These are phyloP conservation scores for Prietella phreatophila DNA, from an alignment of 2,113 vertebrate genomes.

Conservation along the genomic window DNA sequence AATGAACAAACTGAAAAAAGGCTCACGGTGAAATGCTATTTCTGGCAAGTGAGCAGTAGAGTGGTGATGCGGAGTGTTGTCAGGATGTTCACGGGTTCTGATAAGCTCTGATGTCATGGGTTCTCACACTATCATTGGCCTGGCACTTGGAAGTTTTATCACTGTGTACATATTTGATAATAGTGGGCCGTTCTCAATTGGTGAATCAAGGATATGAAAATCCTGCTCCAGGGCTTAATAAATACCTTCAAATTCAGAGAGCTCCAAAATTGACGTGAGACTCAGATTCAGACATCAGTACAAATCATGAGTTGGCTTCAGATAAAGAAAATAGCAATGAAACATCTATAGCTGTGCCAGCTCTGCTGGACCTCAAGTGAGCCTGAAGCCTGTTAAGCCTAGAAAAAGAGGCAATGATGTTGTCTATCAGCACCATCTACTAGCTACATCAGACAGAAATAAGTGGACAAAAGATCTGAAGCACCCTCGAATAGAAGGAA, in stretches of 20 bases:
- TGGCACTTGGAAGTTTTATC: conserved; percentile 3
- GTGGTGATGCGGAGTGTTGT: background rate
- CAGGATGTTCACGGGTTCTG: conserved; percentile 22
- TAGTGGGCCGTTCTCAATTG: background rate
- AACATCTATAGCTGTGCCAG: background rate
- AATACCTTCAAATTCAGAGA: background rate
- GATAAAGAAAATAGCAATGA: background rate
- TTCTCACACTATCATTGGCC: conserved; percentile 29
- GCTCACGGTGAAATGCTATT: background rate
- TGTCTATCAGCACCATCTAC: background rate
- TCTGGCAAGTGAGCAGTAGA: background rate
- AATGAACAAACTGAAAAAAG: background rate
- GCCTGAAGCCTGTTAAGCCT: background rate
- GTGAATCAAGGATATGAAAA: background rate
- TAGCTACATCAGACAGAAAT: background rate
- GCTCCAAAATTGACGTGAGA: background rate
- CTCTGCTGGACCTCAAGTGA: background rate
- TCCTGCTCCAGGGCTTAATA: background rate
- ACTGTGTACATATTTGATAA: conserved; percentile 17
- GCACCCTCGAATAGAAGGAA: background rate
- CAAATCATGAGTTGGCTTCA: background rate
- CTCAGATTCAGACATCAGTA: background rate
- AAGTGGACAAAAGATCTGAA: background rate
- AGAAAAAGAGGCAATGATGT: background rate
- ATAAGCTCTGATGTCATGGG: conserved; percentile 32